Evolutionary conservation across 2,113 vertebrate genomes (phyloP), one percentile per base, ranked within the genome.

Genomic region (Strix aluco): DNA sequence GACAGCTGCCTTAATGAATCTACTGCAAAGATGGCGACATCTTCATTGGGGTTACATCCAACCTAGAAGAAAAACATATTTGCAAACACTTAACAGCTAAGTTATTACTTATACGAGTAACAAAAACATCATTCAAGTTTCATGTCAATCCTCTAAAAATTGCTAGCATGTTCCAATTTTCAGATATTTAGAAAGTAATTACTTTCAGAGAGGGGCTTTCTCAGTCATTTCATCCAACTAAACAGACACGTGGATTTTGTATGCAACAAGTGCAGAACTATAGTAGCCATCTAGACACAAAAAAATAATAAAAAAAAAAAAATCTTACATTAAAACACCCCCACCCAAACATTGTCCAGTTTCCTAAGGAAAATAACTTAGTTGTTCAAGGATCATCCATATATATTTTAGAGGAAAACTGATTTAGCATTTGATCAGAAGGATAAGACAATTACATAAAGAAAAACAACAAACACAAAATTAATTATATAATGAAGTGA

Each of bases 1-100:
- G 99, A 99, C 42, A 99, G 99, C 46, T 99, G 99, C 92, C 99
- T 98, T 96, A 99, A 96, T 1, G 99, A 99, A 94, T 99, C 99
- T 86, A 99, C 99, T 8, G 99, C 99, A 97, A 99, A 99, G 92
- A 99, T 99, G 92, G 99, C 99, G 5, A 99, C 99, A 52, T 99
- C 99, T 97, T 99, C 99, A n/a, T 99, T 99, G 58, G 99, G 99
- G 90, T 99, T 99, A 95, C 99, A 99, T 90, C 99, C 99, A 94
- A 99, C 99, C 99, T 99, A 49, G 15, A 95, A 95, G 42, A 70
- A 52, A 86, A 90, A 25, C 4, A 9, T 13, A 19, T 63, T 89
- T 67, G 84, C 69, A 96, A 52, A 81, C 30, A 71, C 9, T 63
- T 82, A 44, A 10, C 30, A 66, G 23, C 47, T 80, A 11, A 52